Evolutionary conservation across 2,888 invertebrate species (phyloP), one percentile per base, ranked within the genome.

Genomic region (Blastobasis lacticolella): DNA sequence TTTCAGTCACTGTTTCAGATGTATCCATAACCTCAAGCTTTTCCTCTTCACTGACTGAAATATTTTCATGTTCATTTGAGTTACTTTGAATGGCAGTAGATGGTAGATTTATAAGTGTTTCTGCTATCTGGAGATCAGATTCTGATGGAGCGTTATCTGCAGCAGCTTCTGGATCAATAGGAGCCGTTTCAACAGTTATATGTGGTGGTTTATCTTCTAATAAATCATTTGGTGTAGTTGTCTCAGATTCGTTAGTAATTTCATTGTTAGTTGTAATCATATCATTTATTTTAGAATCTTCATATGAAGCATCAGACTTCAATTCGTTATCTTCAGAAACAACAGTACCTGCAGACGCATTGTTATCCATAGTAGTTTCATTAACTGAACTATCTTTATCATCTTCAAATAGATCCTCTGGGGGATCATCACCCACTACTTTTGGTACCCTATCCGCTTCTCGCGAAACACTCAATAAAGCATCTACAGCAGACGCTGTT

Each of bases 71-170:
- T 10, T 76, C 75, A 49, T 54, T 51, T 10, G 62, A 58, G 59
- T 78, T 81, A 61, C 58, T 81, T 62, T 81, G 79, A 51, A 85
- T 67, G 38, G 83, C 78, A 5, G 85, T 78, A 6, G 85, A 71
- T 5, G 88, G 88, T 43, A 89, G 71, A 66, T 81, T 88, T 49
- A 88, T 81, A 23, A 89, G 75, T 3, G 89, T 75, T 67, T 89
- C 87, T 10, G 89, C 89, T 55, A 89, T 79, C 73, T 89, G 88
- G 10, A 89, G 70, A 64, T 86, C 89, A 9, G 87, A 87, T 69
- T 88, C 88, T 36, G 88, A 75, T 5, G 85, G 88, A 43, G 67
- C 56, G 63, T 59, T 80, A 56, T 81, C 71, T 4, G 7, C 8
- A 6, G 46, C 38, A 37, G 23, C 45, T 38, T 51, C 51, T 23